Evolutionary conservation across 1,140 invertebrate genomes (phyloP).

Genomic region (Lethocerus indicus): DNA sequence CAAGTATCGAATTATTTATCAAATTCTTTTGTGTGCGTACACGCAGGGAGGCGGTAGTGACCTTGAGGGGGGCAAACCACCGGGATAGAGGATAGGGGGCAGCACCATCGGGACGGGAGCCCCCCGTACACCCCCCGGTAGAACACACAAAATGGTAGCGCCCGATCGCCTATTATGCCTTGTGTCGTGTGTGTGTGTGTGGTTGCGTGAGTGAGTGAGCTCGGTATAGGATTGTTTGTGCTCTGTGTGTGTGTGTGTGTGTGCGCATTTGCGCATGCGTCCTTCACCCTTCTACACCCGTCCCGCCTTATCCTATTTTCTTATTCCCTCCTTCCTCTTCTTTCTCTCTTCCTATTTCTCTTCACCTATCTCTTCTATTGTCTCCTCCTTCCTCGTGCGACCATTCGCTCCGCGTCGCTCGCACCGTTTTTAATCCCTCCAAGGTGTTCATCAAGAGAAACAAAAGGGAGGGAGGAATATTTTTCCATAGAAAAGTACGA

Average conservation of each 20-base stretch:
- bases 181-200: no score
- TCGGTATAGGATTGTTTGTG: no score
- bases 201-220: no score
- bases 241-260: no score
- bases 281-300: background rate
- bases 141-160: conserved; percentile 2
- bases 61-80: background rate
- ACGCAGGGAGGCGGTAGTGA: background rate
- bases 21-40: background rate
- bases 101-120: background rate
- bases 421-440: background rate
- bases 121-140: conserved; percentile 1
- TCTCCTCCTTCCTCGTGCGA: no score
- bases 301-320: conserved; percentile 1
- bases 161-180: conserved; percentile 10
- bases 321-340: conserved; percentile 4
- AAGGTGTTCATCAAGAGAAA: no score
- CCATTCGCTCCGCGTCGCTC: background rate
- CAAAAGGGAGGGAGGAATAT: no score
- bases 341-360: background rate
- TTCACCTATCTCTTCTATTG: background rate
- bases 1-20: no score
- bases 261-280: no score
- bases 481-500: no score
- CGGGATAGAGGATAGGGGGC: conserved; percentile 1